These are phyloP conservation scores for Periplaneta americana DNA, from an alignment of 1,140 invertebrate species.

Conservation along the genomic window DNA sequence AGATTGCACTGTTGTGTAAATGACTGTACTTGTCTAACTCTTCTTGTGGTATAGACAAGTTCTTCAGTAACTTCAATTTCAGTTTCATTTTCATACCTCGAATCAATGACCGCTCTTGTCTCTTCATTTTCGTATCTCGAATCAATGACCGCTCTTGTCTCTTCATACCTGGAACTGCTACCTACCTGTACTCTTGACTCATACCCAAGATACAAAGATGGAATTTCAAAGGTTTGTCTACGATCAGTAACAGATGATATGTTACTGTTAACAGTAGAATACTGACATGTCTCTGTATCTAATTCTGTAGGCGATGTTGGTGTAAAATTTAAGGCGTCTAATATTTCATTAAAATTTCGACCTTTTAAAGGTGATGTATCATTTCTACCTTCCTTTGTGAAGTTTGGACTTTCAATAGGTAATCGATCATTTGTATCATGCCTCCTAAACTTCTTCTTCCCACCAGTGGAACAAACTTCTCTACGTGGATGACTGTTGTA, in stretches of 20 bases:
- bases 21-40: background rate
- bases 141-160: no score
- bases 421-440: background rate
- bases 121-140: background rate
- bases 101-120: no score
- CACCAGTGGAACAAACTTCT: background rate
- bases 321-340: background rate
- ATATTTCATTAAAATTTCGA: background rate
- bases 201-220: no score
- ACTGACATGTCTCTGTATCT: background rate
- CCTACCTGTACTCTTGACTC: no score
- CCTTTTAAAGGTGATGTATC: background rate
- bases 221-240: slow-evolving; percentile 3
- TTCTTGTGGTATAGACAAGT: background rate
- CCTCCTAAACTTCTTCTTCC: background rate
- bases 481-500: background rate
- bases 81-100: background rate
- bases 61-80: background rate
- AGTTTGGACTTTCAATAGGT: background rate
- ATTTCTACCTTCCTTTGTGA: background rate
- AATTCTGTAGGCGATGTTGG: background rate
- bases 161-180: no score
- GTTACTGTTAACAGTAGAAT: background rate
- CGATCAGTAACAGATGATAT: slow-evolving; percentile 22
- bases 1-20: background rate